Evolutionary conservation across 2,113 vertebrate species (phyloP), one percentile per base, ranked within the genome.

Genomic region (Chinchilla lanigera): DNA sequence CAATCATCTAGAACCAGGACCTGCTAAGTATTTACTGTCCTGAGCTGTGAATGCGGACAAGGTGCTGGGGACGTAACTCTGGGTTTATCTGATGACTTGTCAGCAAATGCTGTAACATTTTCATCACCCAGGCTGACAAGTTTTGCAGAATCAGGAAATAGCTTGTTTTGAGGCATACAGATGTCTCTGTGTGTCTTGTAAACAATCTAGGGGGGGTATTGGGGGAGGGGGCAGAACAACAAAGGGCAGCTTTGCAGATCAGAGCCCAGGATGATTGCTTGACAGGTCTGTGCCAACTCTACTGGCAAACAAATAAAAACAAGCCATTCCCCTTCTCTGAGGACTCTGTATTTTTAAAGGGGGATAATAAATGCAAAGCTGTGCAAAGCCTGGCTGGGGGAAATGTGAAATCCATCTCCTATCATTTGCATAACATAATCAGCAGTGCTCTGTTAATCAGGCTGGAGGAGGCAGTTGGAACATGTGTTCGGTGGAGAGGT

Each of bases 401-500:
- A 98, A 98, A 98, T 77, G 97, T 58, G 89, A 98, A 97, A 98
- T 97, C 97, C 95, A 98, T 98, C 98, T 98, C 97, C 97, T 97
- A 93, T 97, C 84, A 98, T 98, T 98, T 98, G 94, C 98, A 98
- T 98, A 98, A 98, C 96, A 69, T 98, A 98, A 97, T 99, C 98
- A 94, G 81, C 97, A 91, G 58, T 84, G 93, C 95, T 98, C 67
- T 98, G 94, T 97, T 98, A 98, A 97, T 98, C 98, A 98, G 94
- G 77, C 89, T 80, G 65, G 89, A 90, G 98, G 98, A 98, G 94
- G 83, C 94, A 97, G 95, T 97, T 96, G 44, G 97, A 98, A 98
- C 92, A 98, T 97, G 96, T 98, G 96, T 97, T 98, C 89, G 81
- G 78, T 54, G 56, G 80, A 96, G 94, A 97, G 94, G 95, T 96